Evolutionary conservation across 2,113 vertebrate species (phyloP).

Genomic region (Callipepla californica): DNA sequence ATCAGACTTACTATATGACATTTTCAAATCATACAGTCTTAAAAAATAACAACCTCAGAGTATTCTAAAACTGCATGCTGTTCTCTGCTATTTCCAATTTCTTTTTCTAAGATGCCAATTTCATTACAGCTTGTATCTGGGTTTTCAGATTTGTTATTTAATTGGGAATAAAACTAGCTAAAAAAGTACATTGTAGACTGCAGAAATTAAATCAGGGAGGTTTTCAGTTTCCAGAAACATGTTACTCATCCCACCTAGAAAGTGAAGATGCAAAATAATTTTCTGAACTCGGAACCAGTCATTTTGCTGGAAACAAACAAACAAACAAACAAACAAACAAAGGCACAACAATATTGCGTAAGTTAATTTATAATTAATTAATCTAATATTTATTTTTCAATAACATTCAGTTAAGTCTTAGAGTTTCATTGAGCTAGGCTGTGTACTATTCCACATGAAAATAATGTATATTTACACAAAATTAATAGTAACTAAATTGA

Average conservation of each 20-base stretch:
- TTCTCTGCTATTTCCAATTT: background rate
- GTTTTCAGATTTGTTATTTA: constrained; percentile 37
- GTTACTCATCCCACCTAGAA: background rate
- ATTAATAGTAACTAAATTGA: background rate
- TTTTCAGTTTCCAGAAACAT: constrained; percentile 16
- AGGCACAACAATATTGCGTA: background rate
- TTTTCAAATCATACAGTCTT: background rate
- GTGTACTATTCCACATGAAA: background rate
- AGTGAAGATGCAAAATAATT: background rate
- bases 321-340: background rate
- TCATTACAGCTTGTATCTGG: constrained; percentile 13
- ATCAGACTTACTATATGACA: background rate
- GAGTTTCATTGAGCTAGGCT: background rate
- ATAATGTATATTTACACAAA: background rate
- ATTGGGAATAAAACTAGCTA: constrained; percentile 2
- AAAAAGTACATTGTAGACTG: background rate
- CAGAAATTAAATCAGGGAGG: background rate
- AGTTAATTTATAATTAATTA: background rate
- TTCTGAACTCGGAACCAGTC: background rate
- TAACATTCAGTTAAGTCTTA: background rate
- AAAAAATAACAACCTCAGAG: background rate
- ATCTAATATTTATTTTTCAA: background rate
- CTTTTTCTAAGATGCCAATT: background rate
- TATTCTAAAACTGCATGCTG: background rate
- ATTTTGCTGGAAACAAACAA: background rate